Evolutionary conservation across 2,797 vertebrate genomes (phyloP).

Genomic region (Tokudaia muenninki): DNA sequence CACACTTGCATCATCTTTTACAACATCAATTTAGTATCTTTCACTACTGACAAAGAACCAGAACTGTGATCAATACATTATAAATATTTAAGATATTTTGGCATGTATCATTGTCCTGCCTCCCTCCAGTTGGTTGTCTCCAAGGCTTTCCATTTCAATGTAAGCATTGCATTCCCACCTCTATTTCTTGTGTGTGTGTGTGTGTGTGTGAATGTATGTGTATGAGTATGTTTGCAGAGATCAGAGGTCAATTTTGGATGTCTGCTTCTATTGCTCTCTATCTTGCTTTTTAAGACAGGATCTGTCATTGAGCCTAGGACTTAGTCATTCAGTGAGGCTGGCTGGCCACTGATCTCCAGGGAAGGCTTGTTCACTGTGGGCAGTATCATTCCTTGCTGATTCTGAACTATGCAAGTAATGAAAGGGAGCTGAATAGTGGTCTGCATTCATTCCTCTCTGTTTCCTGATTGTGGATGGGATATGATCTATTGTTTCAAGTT

Average conservation of each 20-base stretch:
- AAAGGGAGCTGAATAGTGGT: background rate
- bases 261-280: background rate
- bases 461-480: background rate
- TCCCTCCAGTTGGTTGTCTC: background rate
- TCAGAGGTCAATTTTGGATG: background rate
- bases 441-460: background rate
- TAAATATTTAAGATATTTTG: conserved; percentile 23
- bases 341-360: background rate
- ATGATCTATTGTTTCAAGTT: background rate
- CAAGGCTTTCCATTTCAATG: background rate
- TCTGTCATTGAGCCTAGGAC: too few species aligned
- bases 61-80: too few species aligned
- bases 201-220: background rate
- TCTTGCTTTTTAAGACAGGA: background rate
- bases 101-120: background rate
- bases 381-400: background rate
- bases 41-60: background rate
- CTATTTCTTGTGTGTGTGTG: background rate
- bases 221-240: background rate
- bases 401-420: background rate
- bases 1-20: background rate
- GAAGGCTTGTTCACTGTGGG: background rate
- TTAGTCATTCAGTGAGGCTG: background rate
- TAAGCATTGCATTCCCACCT: background rate
- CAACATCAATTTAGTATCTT: background rate